Base-by-base conservation (phyloP, 2,113 vertebrate genomes). In the Spea bombifrons region DNA sequence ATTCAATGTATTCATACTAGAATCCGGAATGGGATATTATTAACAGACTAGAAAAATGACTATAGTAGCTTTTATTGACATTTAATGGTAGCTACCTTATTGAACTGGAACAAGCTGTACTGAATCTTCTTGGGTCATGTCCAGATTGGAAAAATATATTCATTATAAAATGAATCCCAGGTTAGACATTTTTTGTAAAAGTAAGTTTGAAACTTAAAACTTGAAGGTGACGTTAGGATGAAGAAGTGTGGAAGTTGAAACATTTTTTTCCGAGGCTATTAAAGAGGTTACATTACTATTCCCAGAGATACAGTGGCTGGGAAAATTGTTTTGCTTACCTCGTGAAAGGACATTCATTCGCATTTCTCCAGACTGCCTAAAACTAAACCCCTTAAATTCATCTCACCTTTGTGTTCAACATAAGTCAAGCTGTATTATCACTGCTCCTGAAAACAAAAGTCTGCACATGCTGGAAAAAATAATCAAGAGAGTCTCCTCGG, bases 41-140 rank as follows among this genome's bases (percentile, higher is more conserved):
- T 4, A 50, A 66, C 53, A 13, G 55, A 45, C 53, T 61, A 71
- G 57, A 71, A 65, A 70, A 64, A 78, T 78, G 55, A 44, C 55
- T 16, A 17, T 70, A 15, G 12, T 63, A 44, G 53, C 45, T 71
- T 63, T 61, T 78, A 78, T 63, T 78, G 75, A 71, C 75, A 71
- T 78, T 71, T 71, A 71, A 63, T 70, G 75, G 75, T 13, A 49
- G n/a, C 68, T 50, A 12, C 47, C 5, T 61, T 64, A 30, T 43
- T 64, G 47, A 57, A 49, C 12, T 15, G 15, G 53, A 46, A 71
- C 67, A 77, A 43, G 46, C 17, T 78, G 67, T 78, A 64, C 75
- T 63, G 67, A 64, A 78, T 50, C 53, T 44, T 78, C n/a, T 49
- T 64, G 55, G 57, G 55, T 64, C 12, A 1, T 30, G 55, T 50